These are phyloP conservation scores for Holcopasites calliopsidis DNA, from an alignment of 1,140 invertebrate species.

Conservation along the genomic window DNA sequence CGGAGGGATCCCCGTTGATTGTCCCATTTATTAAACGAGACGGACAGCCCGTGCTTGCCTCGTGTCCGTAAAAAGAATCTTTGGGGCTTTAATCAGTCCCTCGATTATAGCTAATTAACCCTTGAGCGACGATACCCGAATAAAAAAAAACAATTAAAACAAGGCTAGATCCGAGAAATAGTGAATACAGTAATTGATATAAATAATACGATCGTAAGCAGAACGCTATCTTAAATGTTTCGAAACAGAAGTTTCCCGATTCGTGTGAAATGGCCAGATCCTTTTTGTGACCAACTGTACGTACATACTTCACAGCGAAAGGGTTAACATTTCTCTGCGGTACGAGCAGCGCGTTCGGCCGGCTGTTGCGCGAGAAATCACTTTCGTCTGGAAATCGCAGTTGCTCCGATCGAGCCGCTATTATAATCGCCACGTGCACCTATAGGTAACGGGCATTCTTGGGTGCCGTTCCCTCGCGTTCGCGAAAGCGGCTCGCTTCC, in stretches of 20 bases:
- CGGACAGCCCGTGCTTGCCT: background rate
- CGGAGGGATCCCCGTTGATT: slow-evolving; percentile 21
- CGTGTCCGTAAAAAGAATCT: background rate
- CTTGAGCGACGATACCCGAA: background rate
- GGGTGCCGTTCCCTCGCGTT: slow-evolving; percentile 13
- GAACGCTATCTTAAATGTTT: too few species aligned
- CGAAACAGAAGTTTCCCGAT: too few species aligned
- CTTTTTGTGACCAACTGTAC: too few species aligned
- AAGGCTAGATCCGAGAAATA: too few species aligned
- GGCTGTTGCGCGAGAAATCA: background rate
- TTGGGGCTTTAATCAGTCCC: slow-evolving; percentile 7
- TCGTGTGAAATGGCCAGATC: too few species aligned
- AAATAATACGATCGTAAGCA: too few species aligned
- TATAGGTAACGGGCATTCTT: too few species aligned
- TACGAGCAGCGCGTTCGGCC: background rate
- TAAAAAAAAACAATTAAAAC: background rate
- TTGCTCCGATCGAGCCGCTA: background rate
- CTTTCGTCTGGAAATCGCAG: background rate
- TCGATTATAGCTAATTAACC: slow-evolving; percentile 15
- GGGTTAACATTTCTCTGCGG: too few species aligned
- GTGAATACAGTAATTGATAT: too few species aligned
- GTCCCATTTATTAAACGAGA: slow-evolving; percentile 38
- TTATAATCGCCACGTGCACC: too few species aligned
- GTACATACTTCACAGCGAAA: too few species aligned
- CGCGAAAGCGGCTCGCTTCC: slow-evolving; percentile 22